These are phyloP conservation scores for Tachina grossa DNA, from an alignment of 2,888 invertebrate genomes.

Conservation along the genomic window DNA sequence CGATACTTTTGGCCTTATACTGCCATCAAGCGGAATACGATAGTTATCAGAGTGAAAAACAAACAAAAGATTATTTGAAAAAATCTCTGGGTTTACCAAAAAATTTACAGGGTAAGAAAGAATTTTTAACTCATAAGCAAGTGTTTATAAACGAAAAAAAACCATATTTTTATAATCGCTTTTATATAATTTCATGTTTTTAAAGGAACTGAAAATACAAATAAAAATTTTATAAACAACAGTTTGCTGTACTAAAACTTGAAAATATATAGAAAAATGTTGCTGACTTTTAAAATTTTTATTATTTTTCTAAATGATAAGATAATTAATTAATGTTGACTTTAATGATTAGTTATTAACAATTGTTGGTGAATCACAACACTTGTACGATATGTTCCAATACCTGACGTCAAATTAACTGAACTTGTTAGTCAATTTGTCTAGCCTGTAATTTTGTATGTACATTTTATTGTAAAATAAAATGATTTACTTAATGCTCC, in stretches of 20 bases:
- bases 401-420: constrained; percentile 49
- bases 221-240: background rate
- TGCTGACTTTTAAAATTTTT: background rate
- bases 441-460: background rate
- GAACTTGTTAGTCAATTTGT: constrained; percentile 51
- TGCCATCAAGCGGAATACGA: constrained; percentile 99
- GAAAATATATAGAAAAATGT: background rate
- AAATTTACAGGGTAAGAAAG: constrained; percentile 85
- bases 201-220: too few species aligned
- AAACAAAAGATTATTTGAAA: constrained; percentile 92
- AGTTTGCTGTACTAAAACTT: background rate
- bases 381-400: background rate
- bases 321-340: constrained; percentile 3
- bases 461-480: background rate
- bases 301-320: constrained; percentile 16
- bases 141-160: too few species aligned
- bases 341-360: constrained; percentile 4
- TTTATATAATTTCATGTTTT: too few species aligned
- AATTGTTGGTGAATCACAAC: constrained; percentile 36
- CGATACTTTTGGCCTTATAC: constrained; percentile 95
- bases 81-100: constrained; percentile 96
- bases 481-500: background rate
- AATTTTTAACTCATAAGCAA: background rate
- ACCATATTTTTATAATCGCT: too few species aligned
- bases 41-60: constrained; percentile 90